Evolutionary conservation across 2,888 invertebrate genomes (phyloP).

Genomic region (Dasypogon diadema): DNA sequence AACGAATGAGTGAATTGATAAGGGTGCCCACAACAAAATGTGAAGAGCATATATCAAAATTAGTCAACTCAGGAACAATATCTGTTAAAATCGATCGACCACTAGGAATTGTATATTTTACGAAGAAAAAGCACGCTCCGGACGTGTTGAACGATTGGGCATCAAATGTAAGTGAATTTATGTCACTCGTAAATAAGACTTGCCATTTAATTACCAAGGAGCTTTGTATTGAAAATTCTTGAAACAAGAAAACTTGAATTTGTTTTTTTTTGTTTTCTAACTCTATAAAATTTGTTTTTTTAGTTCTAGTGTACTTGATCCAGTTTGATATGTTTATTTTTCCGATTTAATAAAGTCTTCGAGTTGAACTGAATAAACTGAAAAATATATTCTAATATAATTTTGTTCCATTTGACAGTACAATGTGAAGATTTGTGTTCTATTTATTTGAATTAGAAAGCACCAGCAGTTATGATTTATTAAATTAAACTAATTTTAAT

Average conservation of each 20-base stretch:
- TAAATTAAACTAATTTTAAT: too few relatives aligned
- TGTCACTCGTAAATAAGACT: slow-evolving; percentile 91
- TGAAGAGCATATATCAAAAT: slow-evolving; percentile 89
- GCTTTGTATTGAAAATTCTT: background rate
- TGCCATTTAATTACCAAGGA: slow-evolving; percentile 96
- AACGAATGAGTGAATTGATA: slow-evolving; percentile 88
- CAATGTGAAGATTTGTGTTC: too few relatives aligned
- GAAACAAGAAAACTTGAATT: background rate
- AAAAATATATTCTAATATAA: too few relatives aligned
- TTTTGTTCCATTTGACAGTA: too few relatives aligned
- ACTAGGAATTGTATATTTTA: slow-evolving; percentile 88
- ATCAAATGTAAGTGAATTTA: slow-evolving; percentile 82
- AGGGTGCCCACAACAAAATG: slow-evolving; percentile 86
- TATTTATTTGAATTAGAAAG: too few relatives aligned
- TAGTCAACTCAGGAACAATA: slow-evolving; percentile 88
- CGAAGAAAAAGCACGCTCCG: slow-evolving; percentile 84
- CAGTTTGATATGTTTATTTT: too few relatives aligned
- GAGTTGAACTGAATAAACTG: too few relatives aligned
- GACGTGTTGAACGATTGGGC: slow-evolving; percentile 93
- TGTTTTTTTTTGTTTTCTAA: too few relatives aligned
- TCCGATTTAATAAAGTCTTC: too few relatives aligned
- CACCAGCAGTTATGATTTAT: too few relatives aligned
- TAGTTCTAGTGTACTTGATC: too few relatives aligned
- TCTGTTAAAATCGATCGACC: slow-evolving; percentile 93
- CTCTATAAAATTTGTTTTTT: too few relatives aligned